Base-by-base conservation (phyloP, 2,797 vertebrate genomes). In the Micrastur ruficollis region DNA sequence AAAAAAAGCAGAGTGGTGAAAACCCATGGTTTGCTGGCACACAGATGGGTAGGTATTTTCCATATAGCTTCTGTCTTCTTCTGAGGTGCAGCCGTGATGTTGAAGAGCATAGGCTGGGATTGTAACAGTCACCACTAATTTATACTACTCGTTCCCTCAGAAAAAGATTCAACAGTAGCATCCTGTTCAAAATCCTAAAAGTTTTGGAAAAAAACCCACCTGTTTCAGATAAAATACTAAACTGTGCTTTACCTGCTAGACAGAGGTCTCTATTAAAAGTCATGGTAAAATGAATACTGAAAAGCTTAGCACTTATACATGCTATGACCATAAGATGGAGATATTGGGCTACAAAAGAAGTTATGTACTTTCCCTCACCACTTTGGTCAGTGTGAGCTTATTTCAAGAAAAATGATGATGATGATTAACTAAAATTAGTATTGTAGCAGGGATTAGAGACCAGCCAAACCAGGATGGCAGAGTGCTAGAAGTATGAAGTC, bases 261-360 rank as follows among this genome's bases (percentile, higher is more conserved):
- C 19, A 32, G 20, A 67, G 76, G 5, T 76, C 27, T 62, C n/a
- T 25, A 14, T 22, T 70, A n/a, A 53, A 78, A 53, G 31, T 49
- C 19, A 12, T 1, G 4, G 26, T 68, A 56, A 83, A 96, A 80
- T 11, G 22, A 83, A 68, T 58, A 25, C 67, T 14, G 31, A 65
- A 53, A 61, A 66, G 9, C 20, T 86, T 85, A 65, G 25, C 42
- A 55, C 61, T 90, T 67, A 95, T 96, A 68, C 90, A 72, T 55
- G 22, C 31, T 91, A 21, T 94, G 87, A 75, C 98, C 98, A 97
- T 92, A 49, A 97, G 98, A 92, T 97, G 98, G 98, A 93, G 95
- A 94, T 94, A 86, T 98, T 97, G 98, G 90, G 96, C 93, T 93
- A 68, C 92, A 82, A 96, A 98, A 97, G 85, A 90, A 95, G 56